These are phyloP conservation scores for Hymenopus coronatus DNA, from an alignment of 2,888 invertebrate species.

Conservation along the genomic window DNA sequence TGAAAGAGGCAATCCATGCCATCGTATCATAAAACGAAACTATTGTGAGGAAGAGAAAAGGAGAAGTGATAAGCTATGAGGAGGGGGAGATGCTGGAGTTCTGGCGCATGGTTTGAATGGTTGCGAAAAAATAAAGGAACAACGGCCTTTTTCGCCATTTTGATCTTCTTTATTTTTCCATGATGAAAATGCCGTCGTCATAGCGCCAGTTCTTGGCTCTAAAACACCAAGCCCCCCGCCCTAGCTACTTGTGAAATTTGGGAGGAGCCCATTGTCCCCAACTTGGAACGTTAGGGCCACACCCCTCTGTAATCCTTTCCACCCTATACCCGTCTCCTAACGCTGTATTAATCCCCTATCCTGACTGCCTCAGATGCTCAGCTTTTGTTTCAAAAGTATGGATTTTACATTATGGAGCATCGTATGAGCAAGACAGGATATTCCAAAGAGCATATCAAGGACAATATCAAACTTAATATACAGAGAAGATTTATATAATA, in stretches of 20 bases:
- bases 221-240: neutral
- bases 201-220: neutral
- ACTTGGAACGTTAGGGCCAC: neutral
- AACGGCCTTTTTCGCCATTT: neutral
- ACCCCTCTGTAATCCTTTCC: neutral
- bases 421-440: neutral
- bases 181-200: neutral
- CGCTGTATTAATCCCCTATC: neutral
- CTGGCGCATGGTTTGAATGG: neutral
- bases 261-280: neutral
- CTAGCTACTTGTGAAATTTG: neutral
- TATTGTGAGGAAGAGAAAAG: too few relatives aligned
- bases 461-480: too few relatives aligned
- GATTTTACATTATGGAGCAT: neutral
- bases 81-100: neutral
- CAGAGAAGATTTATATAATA: too few relatives aligned
- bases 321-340: neutral
- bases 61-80: neutral
- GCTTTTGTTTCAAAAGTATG: neutral
- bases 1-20: neutral
- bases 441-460: neutral
- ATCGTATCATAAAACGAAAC: neutral
- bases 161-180: constrained; percentile 4
- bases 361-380: neutral
- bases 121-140: neutral